phyloP scores from a whole-genome alignment of 2,113 vertebrate species.

The Oncorhynchus nerka region DNA sequence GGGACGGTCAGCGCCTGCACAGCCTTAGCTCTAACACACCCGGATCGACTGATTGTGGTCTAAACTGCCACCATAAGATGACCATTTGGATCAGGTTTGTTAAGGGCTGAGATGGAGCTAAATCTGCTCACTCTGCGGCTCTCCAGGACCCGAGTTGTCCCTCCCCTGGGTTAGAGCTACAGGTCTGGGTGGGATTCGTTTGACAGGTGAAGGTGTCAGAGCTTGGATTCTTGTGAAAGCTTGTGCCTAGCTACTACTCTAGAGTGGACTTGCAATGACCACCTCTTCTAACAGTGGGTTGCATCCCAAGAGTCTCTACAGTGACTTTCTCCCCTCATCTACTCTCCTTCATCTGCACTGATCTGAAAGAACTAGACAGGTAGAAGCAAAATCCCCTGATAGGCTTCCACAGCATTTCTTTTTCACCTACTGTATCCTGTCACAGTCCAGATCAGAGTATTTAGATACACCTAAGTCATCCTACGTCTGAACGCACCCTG shows the following conservation, averaged over 20 bases:
- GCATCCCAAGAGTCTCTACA: slow-evolving; percentile 47
- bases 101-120: too few relatives aligned
- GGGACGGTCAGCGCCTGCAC: neutral
- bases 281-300: slow-evolving; percentile 28
- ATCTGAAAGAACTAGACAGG: neutral
- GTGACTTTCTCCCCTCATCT: neutral
- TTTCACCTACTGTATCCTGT: too few relatives aligned
- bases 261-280: slow-evolving; percentile 89
- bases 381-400: too few relatives aligned
- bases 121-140: too few relatives aligned
- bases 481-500: slow-evolving; percentile 68
- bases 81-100: too few relatives aligned
- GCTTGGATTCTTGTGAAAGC: neutral
- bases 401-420: too few relatives aligned
- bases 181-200: slow-evolving; percentile 7
- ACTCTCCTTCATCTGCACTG: neutral
- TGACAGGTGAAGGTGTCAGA: slow-evolving; percentile 54
- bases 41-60: too few relatives aligned
- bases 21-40: too few relatives aligned
- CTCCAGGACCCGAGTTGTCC: too few relatives aligned
- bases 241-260: slow-evolving; percentile 34
- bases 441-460: too few relatives aligned
- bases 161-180: neutral
- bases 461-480: too few relatives aligned
- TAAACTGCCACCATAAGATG: too few relatives aligned